Evolutionary conservation across 2,888 invertebrate genomes (phyloP).

Genomic region (Pristionchus entomophagus): DNA sequence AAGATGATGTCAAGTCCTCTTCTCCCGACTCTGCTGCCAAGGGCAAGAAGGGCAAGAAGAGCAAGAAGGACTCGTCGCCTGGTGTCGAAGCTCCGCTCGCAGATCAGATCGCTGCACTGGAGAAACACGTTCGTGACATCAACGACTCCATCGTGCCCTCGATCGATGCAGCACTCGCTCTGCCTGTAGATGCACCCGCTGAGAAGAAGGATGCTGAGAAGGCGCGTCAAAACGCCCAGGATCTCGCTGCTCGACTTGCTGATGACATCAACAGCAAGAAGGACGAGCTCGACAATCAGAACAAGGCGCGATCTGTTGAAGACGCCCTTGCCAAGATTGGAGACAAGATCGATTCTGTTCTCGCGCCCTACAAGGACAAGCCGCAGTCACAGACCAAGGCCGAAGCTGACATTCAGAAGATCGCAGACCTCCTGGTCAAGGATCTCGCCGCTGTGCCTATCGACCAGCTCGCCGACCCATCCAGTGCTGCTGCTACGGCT

Average conservation of each 20-base stretch:
- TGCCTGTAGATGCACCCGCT: constrained; percentile 27
- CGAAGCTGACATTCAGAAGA: constrained; percentile 43
- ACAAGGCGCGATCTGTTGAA: constrained; percentile 24
- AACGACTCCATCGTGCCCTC: constrained; percentile 12
- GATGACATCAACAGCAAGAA: constrained; percentile 52
- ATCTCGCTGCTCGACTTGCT: constrained; percentile 52
- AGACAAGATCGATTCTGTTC: constrained; percentile 53
- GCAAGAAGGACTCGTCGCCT: constrained; percentile 53
- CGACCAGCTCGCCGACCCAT: constrained; percentile 15
- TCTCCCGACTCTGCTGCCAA: constrained; percentile 38
- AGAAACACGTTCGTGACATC: constrained; percentile 45
- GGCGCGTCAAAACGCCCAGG: constrained; percentile 28
- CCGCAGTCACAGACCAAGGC: constrained; percentile 26
- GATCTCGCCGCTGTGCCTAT: constrained; percentile 35
- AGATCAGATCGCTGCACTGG: constrained; percentile 52
- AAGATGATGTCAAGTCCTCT: constrained; percentile 29
- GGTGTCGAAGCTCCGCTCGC: constrained; percentile 54
- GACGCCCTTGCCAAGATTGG: constrained; percentile 40
- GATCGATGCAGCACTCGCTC: constrained; percentile 30
- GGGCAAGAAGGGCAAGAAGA: constrained; percentile 45
- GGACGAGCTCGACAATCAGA: constrained; percentile 47
- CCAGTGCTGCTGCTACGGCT: constrained; percentile 42
- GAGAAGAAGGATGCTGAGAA: constrained; percentile 44
- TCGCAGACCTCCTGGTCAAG: neutral
- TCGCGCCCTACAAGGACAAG: constrained; percentile 57